Conservation (phyloP, 2,113 vertebrate species). For the Empidonax traillii region DNA sequence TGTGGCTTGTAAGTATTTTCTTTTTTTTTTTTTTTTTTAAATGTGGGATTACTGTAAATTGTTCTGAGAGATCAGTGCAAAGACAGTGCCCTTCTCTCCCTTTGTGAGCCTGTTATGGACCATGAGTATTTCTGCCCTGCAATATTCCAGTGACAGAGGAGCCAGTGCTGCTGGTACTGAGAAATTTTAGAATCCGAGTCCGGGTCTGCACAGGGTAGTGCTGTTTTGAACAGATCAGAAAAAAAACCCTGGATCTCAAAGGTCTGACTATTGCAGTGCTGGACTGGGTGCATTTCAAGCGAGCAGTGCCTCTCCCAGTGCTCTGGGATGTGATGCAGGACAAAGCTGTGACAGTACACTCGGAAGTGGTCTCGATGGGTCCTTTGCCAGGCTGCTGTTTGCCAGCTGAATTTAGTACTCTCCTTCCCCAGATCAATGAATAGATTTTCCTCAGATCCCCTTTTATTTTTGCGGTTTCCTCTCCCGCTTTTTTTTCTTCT, state of each 20-base stretch:
- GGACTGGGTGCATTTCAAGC: background rate
- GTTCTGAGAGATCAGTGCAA: background rate
- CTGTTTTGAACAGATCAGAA: background rate
- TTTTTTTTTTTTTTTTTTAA: background rate
- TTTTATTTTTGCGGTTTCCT: background rate
- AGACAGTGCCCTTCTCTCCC: background rate
- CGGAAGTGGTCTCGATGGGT: background rate
- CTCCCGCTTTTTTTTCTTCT: background rate
- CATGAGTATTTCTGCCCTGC: background rate
- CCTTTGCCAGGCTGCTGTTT: background rate
- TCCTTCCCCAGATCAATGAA: background rate
- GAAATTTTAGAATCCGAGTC: background rate
- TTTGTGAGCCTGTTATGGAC: rapidly evolving
- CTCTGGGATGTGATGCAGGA: background rate
- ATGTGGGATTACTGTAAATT: background rate
- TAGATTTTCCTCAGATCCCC: background rate
- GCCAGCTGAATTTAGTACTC: background rate
- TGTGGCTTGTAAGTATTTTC: background rate
- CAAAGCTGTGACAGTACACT: background rate
- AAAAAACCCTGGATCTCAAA: background rate
- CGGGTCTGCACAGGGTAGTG: background rate
- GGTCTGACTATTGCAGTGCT: background rate
- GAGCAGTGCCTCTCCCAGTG: background rate
- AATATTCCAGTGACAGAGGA: background rate
- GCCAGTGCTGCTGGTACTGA: background rate